Percentiles rank a stretch among this genome's conserved stretches.
These are phyloP conservation scores for Protosalanx chinensis DNA, from an alignment of 2,797 vertebrate genomes.

Conservation along the genomic window DNA sequence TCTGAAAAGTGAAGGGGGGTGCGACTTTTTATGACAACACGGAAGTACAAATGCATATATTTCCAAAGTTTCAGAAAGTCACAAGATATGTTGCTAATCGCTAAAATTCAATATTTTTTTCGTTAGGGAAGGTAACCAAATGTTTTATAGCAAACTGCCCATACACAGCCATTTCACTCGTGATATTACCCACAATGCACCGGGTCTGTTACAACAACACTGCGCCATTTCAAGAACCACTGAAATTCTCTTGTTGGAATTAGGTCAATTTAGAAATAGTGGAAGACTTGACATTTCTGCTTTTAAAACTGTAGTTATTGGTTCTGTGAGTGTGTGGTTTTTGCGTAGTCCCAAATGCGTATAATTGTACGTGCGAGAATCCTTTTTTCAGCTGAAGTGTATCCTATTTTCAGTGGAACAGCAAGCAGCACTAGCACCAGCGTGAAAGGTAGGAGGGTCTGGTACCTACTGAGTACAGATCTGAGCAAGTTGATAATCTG, in stretches of 20 bases:
- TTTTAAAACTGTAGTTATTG: not conserved
- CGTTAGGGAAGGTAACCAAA: too few species aligned
- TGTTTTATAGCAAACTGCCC: not conserved
- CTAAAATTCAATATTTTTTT: too few species aligned
- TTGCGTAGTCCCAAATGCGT: not conserved
- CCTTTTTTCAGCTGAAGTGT: not conserved
- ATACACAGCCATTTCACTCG: not conserved
- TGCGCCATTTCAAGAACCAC: conserved; percentile 1
- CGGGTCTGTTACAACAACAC: not conserved
- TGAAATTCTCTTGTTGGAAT: not conserved
- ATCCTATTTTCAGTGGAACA: not conserved
- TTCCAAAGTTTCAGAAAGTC: too few species aligned
- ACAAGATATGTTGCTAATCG: too few species aligned
- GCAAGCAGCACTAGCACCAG: not conserved
- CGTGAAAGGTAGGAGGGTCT: too few species aligned
- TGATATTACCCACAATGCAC: not conserved
- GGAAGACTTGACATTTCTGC: not conserved
- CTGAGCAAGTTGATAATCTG: too few species aligned
- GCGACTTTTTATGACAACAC: too few species aligned
- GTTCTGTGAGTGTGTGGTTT: not conserved
- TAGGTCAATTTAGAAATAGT: not conserved
- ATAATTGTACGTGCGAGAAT: not conserved
- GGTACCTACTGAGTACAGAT: too few species aligned
- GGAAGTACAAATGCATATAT: too few species aligned
- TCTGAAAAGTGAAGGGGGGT: not conserved